Evolutionary conservation across 2,888 invertebrate genomes (phyloP), one percentile per base, ranked within the genome.

Genomic region (Aporophyla lueneburgensis): DNA sequence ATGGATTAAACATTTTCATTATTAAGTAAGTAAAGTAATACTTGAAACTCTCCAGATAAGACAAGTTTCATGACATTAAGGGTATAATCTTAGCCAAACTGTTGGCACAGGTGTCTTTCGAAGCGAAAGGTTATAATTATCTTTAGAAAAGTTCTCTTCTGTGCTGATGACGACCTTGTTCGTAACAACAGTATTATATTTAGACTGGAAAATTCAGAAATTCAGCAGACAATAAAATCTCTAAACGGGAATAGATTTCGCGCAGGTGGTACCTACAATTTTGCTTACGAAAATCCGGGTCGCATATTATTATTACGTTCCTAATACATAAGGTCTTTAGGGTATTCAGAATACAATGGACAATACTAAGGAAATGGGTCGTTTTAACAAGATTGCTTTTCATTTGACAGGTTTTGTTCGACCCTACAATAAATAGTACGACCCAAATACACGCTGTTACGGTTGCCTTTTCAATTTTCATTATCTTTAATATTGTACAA

Each of bases 361-460:
- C 56, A 46, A n/a, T 46, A 19, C 43, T 24, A 66, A 40, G 51
- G 54, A 72, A 62, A 72, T 43, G 49, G 69, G 62, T 46, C 71
- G 49, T 59, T 75, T 70, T 59, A 85, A 62, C 33, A 69, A 76
- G 62, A 67, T 75, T 66, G 54, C 49, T 72, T 70, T 67, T 40
- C 58, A 12, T 72, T 67, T 76, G 66, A 43, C 67, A 67, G 66
- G 51, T 66, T 67, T 76, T 85, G 62, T 84, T 66, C 54, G 53
- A 14, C 2, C 3, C 10, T 51, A 75, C 61, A 84, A 76, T 76
- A 69, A 84, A 76, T 76, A 69, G 58, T 27, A 16, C 12, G 76
- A 59, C 62, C 76, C 43, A 71, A 33, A 68, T 56, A 16, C 12
- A 1, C 69, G 56, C 49, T 46, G 27, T 66, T 10, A 6, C 5